These are phyloP conservation scores for Pinna nobilis DNA, from an alignment of 1,140 invertebrate genomes.

Conservation along the genomic window DNA sequence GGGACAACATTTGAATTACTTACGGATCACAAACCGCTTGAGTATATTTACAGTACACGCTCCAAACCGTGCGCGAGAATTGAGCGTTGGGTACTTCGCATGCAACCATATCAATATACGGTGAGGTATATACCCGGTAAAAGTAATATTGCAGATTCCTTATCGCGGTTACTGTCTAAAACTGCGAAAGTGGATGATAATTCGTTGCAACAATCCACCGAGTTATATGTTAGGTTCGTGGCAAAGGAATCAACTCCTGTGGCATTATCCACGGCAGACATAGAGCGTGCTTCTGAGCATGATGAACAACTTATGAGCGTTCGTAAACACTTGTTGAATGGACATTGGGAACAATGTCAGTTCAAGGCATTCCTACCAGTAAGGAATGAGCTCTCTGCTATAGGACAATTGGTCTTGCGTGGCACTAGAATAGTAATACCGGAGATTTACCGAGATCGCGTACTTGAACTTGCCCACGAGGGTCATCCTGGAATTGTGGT, in stretches of 20 bases:
- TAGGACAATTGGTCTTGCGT: too few relatives aligned
- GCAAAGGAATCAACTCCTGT: too few relatives aligned
- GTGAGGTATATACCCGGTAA: slow-evolving; percentile 38
- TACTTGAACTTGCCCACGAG: slow-evolving; percentile 14
- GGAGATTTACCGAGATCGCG: background rate
- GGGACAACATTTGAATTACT: slow-evolving; percentile 62
- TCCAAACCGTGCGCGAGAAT: slow-evolving; percentile 34
- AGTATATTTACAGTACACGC: slow-evolving; percentile 13
- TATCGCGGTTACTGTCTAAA: slow-evolving; percentile 20
- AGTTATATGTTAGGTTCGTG: too few relatives aligned
- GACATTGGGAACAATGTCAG: too few relatives aligned
- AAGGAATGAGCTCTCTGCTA: too few relatives aligned
- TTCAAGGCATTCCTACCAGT: too few relatives aligned
- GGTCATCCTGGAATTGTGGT: slow-evolving; percentile 17
- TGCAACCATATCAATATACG: slow-evolving; percentile 35
- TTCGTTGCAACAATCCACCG: too few relatives aligned
- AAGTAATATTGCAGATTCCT: slow-evolving; percentile 35
- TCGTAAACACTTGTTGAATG: too few relatives aligned
- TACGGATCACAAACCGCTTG: slow-evolving; percentile 66
- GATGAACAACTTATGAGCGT: too few relatives aligned
- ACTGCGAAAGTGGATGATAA: too few relatives aligned
- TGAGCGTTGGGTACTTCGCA: slow-evolving; percentile 32
- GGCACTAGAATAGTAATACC: slow-evolving; percentile 19
- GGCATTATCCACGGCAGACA: too few relatives aligned
- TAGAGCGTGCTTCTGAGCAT: too few relatives aligned